These are phyloP conservation scores for Brachionus koreanus DNA, from an alignment of 1,140 invertebrate genomes.

Conservation along the genomic window DNA sequence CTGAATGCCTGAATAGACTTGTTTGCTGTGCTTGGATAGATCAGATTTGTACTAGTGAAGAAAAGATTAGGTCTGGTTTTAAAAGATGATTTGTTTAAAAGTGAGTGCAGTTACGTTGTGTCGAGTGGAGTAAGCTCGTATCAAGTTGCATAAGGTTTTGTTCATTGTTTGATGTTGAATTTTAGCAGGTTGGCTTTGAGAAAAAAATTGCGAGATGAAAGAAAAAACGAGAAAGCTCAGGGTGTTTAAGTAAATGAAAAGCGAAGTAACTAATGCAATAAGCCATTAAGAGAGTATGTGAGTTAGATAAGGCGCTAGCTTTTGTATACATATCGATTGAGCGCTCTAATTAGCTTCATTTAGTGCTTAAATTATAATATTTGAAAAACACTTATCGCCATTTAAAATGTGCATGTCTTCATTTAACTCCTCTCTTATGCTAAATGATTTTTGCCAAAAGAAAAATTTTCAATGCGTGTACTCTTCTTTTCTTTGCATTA, in stretches of 20 bases:
- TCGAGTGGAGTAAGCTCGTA: constrained; percentile 65
- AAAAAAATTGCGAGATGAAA: constrained; percentile 22
- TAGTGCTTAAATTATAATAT: neutral
- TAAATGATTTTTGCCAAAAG: no score
- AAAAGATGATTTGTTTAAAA: no score
- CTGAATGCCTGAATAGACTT: constrained; percentile 85
- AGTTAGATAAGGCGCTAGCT: neutral
- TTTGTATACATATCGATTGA: neutral
- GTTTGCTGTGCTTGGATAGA: neutral
- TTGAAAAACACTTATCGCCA: neutral
- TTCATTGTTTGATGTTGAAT: neutral
- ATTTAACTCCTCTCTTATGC: neutral
- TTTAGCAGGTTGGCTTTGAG: neutral
- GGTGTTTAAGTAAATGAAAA: neutral
- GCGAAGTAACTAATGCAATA: neutral
- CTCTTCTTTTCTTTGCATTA: neutral
- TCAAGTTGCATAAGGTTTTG: neutral
- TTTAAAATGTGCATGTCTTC: neutral
- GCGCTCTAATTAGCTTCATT: neutral
- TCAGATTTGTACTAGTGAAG: neutral
- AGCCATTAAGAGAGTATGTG: neutral
- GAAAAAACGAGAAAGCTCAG: neutral
- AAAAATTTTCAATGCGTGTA: no score
- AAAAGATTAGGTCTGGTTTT: neutral
- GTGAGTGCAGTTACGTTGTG: neutral